Evolutionary conservation across 2,113 vertebrate species (phyloP), one percentile per base, ranked within the genome.

Genomic region (Sitta europaea): DNA sequence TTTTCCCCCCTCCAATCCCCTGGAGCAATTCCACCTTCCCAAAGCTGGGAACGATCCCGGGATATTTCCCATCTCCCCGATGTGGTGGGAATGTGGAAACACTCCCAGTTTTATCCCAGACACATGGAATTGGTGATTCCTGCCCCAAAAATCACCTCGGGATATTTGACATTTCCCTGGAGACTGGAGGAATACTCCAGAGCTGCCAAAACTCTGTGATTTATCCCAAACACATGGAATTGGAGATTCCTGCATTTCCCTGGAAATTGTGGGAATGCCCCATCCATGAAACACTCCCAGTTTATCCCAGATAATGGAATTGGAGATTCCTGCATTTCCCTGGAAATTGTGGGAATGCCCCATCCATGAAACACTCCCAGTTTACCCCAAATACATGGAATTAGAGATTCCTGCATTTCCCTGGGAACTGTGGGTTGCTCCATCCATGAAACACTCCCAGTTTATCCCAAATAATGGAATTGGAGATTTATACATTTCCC

Each of bases 261-360:
- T 55, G 31, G 11, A n/a, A 11, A 24, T 2, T 4, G 12, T 4
- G 5, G 22, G 7, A 58, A 36, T 8, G 6, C 10, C 11, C 6
- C 13, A 22, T 15, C 2, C 6, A 9, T 14, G 19, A 40, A 40
- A 40, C 40, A 40, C 40, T 40, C 40, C 40, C 40, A 11, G 40
- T 40, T 40, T 40, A 40, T 40, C 40, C 40, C 40, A 40, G 13
- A 40, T 13, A 40, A 40, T 0, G 0, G 36, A 38, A 12, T 0
- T 5, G 19, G 47, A 1, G 1, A 40, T 12, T 23, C 61, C 38
- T 22, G 33, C 51, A 55, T 21, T 21, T 7, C 38, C 35, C 43
- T 51, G 47, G 11, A 29, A 14, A 16, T 6, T 11, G 2, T 7
- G 53, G 53, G 53, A 57, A 43, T 22, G 31, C 12, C 4, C 28